Percentiles rank a stretch among this genome's conserved stretches.
These are phyloP conservation scores for Raja brachyura DNA, from an alignment of 2,113 vertebrate genomes.

Conservation along the genomic window DNA sequence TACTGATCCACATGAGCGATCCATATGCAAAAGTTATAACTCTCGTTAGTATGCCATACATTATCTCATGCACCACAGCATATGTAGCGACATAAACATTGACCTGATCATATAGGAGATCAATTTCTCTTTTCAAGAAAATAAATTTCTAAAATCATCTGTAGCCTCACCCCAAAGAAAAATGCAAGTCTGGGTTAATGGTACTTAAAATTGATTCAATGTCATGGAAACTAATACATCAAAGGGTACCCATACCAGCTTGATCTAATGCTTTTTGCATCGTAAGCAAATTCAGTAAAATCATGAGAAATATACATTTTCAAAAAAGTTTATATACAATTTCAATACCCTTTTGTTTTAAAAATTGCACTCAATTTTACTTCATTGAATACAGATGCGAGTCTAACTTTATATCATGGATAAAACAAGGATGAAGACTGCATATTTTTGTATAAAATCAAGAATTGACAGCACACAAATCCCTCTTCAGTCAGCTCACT, in stretches of 20 bases:
- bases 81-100: neutral
- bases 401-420: neutral
- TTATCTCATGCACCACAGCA: neutral
- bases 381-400: neutral
- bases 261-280: neutral
- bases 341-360: neutral
- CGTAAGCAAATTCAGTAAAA: too few species aligned
- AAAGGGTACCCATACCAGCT: neutral
- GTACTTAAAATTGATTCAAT: slow-evolving; percentile 14
- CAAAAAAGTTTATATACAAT: neutral
- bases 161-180: neutral
- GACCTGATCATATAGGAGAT: neutral
- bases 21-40: neutral
- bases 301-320: too few species aligned
- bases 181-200: neutral
- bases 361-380: neutral
- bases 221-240: neutral
- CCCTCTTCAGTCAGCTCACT: slow-evolving; percentile 15
- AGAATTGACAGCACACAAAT: neutral
- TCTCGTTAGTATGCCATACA: neutral
- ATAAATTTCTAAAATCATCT: neutral
- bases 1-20: neutral
- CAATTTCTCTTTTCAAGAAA: neutral
- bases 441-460: neutral
- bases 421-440: neutral